Evolutionary conservation across 2,113 vertebrate genomes (phyloP), one percentile per base, ranked within the genome.

Genomic region (Colaptes auratus): DNA sequence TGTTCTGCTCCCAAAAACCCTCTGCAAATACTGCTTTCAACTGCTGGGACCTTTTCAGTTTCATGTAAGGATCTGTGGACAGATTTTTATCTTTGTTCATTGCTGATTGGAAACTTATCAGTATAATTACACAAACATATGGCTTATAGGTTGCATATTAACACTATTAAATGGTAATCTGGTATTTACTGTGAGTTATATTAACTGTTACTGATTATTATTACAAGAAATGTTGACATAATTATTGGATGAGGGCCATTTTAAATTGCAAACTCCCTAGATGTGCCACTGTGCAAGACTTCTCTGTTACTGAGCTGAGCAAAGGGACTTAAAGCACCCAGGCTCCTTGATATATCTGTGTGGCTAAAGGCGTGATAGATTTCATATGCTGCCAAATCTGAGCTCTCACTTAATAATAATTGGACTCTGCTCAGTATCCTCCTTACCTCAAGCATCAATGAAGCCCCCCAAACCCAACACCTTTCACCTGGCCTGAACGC

Each of bases 181-280:
- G 90, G 61, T 86, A 91, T 88, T 94, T 90, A 44, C 75, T 81
- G 12, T 30, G 69, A 65, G 53, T 86, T 92, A 53, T 36, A 88
- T 86, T 86, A 92, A 91, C 82, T 89, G 85, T 60, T 91, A 78
- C 20, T 90, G 88, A 91, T 89, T 84, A 83, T 35, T 86, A 3
- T 77, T 88, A 75, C 44, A 88, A 59, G 60, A 65, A 93, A 89
- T 53, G 79, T 65, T 94, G 96, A 81, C 58, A 69, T 73, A 92
- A 72, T 81, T 82, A 91, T 61, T 90, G 95, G 95, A 89, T 1
- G 0, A 75, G 82, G 58, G 46, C 53, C 77, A 79, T 50, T 78
- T 72, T 53, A 55, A 73, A 66, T 70, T 59, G 48, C 55, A 78
- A 19, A 7, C 58, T 91, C 61, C n/a, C 65, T 58, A 0, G 33